phyloP scores from a whole-genome alignment of 2,113 vertebrate species.

The Chaetura pelagica region DNA sequence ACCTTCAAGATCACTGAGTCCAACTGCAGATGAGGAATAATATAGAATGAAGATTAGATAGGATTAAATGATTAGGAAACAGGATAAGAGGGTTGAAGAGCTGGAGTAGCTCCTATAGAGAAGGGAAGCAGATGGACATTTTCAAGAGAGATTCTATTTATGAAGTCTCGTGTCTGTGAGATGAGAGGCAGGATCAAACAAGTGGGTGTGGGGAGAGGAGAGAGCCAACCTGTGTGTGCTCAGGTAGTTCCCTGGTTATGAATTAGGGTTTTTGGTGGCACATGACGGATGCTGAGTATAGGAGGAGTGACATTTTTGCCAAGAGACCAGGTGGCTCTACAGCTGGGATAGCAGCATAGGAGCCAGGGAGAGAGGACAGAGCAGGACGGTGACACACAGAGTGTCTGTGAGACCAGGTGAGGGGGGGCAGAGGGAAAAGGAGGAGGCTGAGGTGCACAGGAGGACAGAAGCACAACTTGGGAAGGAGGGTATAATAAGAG shows the following conservation, averaged over 20 bases:
- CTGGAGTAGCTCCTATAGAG: not conserved
- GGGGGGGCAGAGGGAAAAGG: not conserved
- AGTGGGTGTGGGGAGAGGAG: not conserved
- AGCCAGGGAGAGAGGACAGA: not conserved
- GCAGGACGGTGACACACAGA: not conserved
- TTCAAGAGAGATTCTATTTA: not conserved
- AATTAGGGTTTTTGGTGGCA: not conserved
- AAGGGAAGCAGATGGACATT: not conserved
- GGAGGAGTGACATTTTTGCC: not conserved
- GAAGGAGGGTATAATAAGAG: not conserved
- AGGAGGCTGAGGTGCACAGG: not conserved
- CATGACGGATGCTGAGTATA: rapidly evolving
- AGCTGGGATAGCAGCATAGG: rapidly evolving
- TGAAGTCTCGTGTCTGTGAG: not conserved
- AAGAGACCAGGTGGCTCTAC: rapidly evolving
- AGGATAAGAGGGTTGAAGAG: not conserved
- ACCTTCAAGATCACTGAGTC: too few species aligned
- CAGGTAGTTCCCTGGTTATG: not conserved
- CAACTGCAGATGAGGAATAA: not conserved
- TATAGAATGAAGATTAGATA: not conserved
- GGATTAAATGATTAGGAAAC: not conserved
- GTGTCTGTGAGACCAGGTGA: not conserved
- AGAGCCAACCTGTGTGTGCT: not conserved
- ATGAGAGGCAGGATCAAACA: not conserved
- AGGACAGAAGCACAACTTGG: not conserved